Conservation (phyloP, 1,140 invertebrate species). For the Drosophila gunungcola region DNA sequence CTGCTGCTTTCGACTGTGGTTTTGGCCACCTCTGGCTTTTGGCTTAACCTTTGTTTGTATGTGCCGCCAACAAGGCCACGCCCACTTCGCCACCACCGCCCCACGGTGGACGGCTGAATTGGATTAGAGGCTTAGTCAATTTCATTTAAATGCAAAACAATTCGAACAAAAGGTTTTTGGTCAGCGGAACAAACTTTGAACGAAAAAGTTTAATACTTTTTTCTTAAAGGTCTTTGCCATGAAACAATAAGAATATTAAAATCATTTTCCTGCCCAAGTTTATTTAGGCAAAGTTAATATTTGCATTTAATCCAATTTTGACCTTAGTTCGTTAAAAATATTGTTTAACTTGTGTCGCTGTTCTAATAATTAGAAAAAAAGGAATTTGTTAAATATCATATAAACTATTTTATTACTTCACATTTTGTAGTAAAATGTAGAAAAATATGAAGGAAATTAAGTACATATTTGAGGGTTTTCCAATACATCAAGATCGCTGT, state of each 20-base stretch:
- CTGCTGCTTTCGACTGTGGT: slow-evolving; percentile 29
- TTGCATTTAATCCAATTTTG: background rate
- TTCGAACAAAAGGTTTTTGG: slow-evolving; percentile 50
- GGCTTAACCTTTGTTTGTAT: slow-evolving; percentile 50
- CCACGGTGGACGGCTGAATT: slow-evolving; percentile 40
- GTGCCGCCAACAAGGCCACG: background rate
- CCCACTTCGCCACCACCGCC: background rate
- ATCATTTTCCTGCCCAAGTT: background rate
- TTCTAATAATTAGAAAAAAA: no score
- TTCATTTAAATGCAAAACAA: slow-evolving; percentile 80
- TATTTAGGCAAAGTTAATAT: background rate
- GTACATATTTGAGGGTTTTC: background rate
- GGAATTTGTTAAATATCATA: no score
- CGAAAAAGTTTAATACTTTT: slow-evolving; percentile 12
- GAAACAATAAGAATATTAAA: background rate
- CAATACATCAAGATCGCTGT: slow-evolving; percentile 1
- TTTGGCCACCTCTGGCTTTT: slow-evolving; percentile 29
- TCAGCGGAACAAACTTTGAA: slow-evolving; percentile 38
- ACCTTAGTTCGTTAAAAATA: background rate
- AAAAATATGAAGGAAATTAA: background rate
- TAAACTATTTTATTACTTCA: no score
- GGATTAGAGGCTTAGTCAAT: slow-evolving; percentile 78
- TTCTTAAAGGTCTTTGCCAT: background rate
- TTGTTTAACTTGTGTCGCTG: no score
- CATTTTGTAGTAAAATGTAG: no score